A percentile compares a stretch with the other conserved stretches of the same genome.
phyloP scores from a whole-genome alignment of 2,113 vertebrate genomes.

The Perognathus longimembris region DNA sequence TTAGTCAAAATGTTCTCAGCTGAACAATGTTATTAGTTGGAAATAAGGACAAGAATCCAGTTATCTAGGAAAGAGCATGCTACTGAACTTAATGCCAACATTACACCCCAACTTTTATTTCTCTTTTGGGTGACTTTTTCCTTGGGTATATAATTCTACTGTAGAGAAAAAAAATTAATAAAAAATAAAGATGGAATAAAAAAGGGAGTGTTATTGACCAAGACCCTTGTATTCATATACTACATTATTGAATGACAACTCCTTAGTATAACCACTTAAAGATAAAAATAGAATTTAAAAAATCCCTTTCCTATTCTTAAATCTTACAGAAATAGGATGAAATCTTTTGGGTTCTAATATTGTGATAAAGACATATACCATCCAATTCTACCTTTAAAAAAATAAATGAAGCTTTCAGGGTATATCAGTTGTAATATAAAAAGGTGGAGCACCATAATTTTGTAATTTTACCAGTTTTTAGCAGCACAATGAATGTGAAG shows the following conservation, averaged over 20 bases:
- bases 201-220: too few relatives aligned
- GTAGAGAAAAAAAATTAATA: background rate
- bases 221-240: too few relatives aligned
- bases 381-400: background rate
- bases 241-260: too few relatives aligned
- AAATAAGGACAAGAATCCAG: slow-evolving; percentile 9
- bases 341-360: background rate
- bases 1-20: slow-evolving; percentile 32
- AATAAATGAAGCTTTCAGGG: background rate
- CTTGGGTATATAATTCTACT: background rate
- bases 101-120: background rate
- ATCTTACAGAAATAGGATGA: background rate
- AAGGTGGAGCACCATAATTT: background rate
- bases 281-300: too few relatives aligned
- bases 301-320: background rate
- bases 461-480: background rate
- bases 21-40: slow-evolving; percentile 9
- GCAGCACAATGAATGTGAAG: background rate
- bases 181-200: too few relatives aligned
- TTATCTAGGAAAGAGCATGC: background rate
- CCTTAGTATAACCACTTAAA: too few relatives aligned
- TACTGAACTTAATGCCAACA: background rate
- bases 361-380: background rate
- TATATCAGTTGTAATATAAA: background rate
- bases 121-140: background rate